These are phyloP conservation scores for Aviceda subcristata DNA, from an alignment of 2,113 vertebrate genomes.

Conservation along the genomic window DNA sequence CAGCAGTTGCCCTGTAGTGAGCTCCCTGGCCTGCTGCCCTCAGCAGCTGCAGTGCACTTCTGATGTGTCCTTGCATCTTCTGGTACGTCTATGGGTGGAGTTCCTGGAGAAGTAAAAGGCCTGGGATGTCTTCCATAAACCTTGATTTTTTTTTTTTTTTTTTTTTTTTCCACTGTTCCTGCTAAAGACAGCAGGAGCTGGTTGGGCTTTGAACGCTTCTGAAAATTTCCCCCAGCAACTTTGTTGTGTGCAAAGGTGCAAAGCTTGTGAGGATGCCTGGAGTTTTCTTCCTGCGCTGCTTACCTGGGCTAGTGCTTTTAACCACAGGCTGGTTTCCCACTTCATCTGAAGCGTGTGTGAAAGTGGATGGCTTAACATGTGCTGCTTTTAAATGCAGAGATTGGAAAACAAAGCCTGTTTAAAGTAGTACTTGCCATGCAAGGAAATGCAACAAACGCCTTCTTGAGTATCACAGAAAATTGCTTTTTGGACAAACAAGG, in stretches of 20 bases:
- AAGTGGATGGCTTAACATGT: background rate
- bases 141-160: background rate
- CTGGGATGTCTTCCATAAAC: background rate
- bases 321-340: background rate
- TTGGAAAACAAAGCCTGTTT: background rate
- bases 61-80: rapidly evolving
- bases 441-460: background rate
- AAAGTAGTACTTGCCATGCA: background rate
- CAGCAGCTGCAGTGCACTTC: background rate
- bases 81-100: background rate
- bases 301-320: background rate
- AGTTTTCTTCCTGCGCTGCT: background rate
- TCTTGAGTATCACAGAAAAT: background rate
- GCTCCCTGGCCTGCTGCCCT: background rate
- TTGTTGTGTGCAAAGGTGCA: background rate
- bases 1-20: background rate
- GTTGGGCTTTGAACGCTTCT: background rate
- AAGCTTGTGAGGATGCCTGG: background rate
- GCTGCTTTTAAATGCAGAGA: background rate
- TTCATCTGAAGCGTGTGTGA: background rate
- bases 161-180: background rate
- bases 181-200: background rate
- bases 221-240: background rate
- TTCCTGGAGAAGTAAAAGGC: background rate
- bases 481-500: background rate